A percentile compares a stretch with the other conserved stretches of the same genome.
These are phyloP conservation scores for Drosophila sordidula DNA, from an alignment of 2,888 invertebrate genomes.

Conservation along the genomic window DNA sequence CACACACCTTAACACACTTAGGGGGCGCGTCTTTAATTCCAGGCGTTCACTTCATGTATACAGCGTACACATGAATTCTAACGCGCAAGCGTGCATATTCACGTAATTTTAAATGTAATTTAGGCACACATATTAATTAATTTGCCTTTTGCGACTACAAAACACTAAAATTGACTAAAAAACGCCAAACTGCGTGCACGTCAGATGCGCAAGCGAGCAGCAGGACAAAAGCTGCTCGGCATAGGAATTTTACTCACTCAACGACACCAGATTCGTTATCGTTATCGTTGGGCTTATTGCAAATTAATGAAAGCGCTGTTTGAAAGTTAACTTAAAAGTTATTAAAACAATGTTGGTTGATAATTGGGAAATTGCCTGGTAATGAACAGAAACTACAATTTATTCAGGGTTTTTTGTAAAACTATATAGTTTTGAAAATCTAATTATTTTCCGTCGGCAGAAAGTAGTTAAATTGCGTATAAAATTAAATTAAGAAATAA, in stretches of 20 bases:
- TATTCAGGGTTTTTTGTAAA: too few relatives aligned
- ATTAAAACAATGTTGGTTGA: too few relatives aligned
- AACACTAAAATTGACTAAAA: slow-evolving; percentile 42
- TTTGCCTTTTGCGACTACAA: slow-evolving; percentile 42
- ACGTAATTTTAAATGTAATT: slow-evolving; percentile 44
- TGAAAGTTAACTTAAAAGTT: not conserved
- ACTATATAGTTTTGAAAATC: too few relatives aligned
- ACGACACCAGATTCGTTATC: not conserved
- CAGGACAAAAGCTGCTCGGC: slow-evolving; percentile 20
- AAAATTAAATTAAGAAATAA: too few relatives aligned
- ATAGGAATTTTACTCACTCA: slow-evolving; percentile 4
- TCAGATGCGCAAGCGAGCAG: slow-evolving; percentile 24
- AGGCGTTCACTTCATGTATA: slow-evolving; percentile 5
- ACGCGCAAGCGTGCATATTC: slow-evolving; percentile 51
- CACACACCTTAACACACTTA: slow-evolving; percentile 15
- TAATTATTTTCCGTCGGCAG: too few relatives aligned
- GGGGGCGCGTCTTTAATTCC: slow-evolving; percentile 41
- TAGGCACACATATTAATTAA: slow-evolving; percentile 59
- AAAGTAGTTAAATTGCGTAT: too few relatives aligned
- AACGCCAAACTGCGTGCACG: slow-evolving; percentile 30
- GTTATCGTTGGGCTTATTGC: not conserved
- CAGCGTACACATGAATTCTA: slow-evolving; percentile 13
- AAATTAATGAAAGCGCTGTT: not conserved
- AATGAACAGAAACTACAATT: too few relatives aligned
- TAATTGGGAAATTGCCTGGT: too few relatives aligned